A percentile compares a stretch with the other conserved stretches of the same genome.
Evolutionary conservation across 2,113 vertebrate genomes (phyloP).

Genomic region (Tyrannus savana): DNA sequence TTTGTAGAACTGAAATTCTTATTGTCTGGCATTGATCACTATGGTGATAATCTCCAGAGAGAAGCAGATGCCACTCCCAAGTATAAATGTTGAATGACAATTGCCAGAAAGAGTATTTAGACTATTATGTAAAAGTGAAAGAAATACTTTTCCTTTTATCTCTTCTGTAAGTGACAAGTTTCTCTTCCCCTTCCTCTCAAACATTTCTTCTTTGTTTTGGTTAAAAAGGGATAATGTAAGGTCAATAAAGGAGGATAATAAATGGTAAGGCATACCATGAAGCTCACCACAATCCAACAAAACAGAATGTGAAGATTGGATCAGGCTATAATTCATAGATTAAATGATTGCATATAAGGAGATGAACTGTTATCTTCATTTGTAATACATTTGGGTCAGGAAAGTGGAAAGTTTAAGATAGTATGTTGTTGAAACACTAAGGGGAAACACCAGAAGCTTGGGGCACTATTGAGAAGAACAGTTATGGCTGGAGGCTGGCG

Average conservation of each 20-base stretch:
- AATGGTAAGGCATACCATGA: neutral
- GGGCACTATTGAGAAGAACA: neutral
- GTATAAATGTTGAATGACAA: neutral
- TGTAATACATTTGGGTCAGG: neutral
- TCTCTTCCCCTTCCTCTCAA: neutral
- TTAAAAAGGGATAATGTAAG: neutral
- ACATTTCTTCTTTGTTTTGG: neutral
- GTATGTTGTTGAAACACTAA: neutral
- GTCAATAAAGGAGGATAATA: neutral
- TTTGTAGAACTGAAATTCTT: neutral
- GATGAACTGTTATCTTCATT: neutral
- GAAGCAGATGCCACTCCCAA: neutral
- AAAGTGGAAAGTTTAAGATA: neutral
- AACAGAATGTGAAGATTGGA: neutral
- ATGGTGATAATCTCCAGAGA: neutral
- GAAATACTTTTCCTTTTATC: neutral
- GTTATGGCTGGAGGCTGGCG: neutral
- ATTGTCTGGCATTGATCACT: neutral
- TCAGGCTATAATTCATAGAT: neutral
- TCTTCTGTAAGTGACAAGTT: neutral
- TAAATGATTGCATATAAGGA: neutral
- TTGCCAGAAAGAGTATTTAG: neutral
- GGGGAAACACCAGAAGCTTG: neutral
- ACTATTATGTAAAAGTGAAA: neutral
- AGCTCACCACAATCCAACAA: neutral